phyloP scores from a whole-genome alignment of 2,888 invertebrate species.

The Eudasyphora cyanicolor region DNA sequence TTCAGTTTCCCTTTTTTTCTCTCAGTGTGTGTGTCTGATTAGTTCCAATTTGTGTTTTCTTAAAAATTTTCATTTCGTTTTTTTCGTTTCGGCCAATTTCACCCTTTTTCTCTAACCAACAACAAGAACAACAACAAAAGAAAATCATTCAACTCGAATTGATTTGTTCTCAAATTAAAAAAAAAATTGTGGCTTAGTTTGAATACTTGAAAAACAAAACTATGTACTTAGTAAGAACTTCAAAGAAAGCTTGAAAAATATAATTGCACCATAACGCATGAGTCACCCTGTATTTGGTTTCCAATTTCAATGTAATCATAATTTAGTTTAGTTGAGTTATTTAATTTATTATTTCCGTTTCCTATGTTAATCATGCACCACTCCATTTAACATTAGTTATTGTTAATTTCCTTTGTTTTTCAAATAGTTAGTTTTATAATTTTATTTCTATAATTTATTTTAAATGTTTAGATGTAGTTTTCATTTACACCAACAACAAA shows the following conservation, averaged over 20 bases:
- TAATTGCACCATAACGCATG: conserved; percentile 80
- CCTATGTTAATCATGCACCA: conserved; percentile 60
- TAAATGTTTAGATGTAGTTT: conserved; percentile 34
- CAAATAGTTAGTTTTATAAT: background rate
- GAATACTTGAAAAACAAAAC: conserved; percentile 24
- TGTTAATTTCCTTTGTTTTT: background rate
- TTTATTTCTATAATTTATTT: background rate
- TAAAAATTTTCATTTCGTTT: background rate
- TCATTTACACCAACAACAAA: background rate
- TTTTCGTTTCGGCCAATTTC: conserved; percentile 9
- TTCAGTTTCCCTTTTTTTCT: background rate
- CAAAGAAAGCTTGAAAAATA: conserved; percentile 78
- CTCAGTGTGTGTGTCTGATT: conserved; percentile 15
- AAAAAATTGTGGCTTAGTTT: too few species aligned
- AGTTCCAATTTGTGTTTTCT: background rate
- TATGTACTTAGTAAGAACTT: conserved; percentile 50
- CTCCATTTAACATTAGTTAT: conserved; percentile 40
- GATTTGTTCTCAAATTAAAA: conserved; percentile 48
- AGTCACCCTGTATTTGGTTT: conserved; percentile 75
- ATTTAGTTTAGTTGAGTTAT: background rate
- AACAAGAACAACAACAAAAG: conserved; percentile 47
- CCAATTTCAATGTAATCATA: background rate
- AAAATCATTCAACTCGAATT: too few species aligned
- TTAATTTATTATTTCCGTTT: background rate
- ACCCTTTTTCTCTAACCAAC: conserved; percentile 4